Evolutionary conservation across 2,113 vertebrate species (phyloP), one percentile per base, ranked within the genome.

Genomic region (Rhinolophus ferrumequinum): DNA sequence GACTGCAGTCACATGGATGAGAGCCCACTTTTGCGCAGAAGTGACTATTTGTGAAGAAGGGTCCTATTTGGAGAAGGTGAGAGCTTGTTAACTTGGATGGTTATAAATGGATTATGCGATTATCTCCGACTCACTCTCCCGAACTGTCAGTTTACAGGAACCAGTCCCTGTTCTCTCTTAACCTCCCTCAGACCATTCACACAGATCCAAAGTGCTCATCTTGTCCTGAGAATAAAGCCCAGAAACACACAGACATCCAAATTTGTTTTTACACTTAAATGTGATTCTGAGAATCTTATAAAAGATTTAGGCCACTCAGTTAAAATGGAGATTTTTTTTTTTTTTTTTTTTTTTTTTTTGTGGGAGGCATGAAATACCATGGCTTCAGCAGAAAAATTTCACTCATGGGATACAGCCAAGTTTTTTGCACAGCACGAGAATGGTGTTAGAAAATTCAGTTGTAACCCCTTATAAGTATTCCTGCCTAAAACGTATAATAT

Each of bases 91-190:
- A 96, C 96, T 95, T 97, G 96, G 93, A 62, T 33, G 73, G 93
- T 97, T 97, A 97, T 97, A 98, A 97, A 97, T 96, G 97, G 96
- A 97, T 97, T 97, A 97, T 97, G 86, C 41, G 89, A 94, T 97
- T 97, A 97, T 95, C 96, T 95, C 67, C 56, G 0, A 93, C 92
- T 95, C 96, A 93, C 93, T 83, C 67, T 79, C 85, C 82, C 1
- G 1, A 93, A 94, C 95, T 89, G 94, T 97, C 89, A 93, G 93
- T 90, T 95, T 96, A 94, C 95, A 95, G 94, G 93, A 97, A 93
- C 54, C 86, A 90, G 93, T 38, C 66, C 91, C 89, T 92, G 91
- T 86, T 72, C 58, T 86, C 91, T 88, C 72, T 92, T 67, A 66
- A 33, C 56, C 56, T 89, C 94, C 81, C 69, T 91, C 52, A 24